Evolutionary conservation across 2,888 invertebrate species (phyloP).

Genomic region (Belgica antarctica): DNA sequence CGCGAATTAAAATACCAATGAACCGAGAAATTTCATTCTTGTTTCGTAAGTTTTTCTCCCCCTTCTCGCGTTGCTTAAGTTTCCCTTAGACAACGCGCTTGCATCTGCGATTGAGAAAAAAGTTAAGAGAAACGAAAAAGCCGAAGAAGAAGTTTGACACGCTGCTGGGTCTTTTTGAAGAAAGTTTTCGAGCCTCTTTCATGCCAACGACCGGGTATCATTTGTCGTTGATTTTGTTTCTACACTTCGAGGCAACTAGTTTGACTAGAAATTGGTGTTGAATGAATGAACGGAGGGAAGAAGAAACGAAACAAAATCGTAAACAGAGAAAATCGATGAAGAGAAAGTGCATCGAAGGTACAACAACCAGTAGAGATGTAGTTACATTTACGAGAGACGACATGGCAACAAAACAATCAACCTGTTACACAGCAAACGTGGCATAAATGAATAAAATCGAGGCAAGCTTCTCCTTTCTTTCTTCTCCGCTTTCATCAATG

Average conservation of each 20-base stretch:
- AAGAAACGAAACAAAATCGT: neutral
- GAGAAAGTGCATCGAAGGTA: constrained; percentile 17
- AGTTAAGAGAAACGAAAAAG: no score
- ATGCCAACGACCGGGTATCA: no score
- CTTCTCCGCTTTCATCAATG: no score
- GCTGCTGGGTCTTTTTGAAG: neutral
- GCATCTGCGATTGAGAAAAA: neutral
- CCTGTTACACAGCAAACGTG: constrained; percentile 11
- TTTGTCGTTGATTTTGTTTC: constrained; percentile 24
- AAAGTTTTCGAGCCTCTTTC: constrained; percentile 2
- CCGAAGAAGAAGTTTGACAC: neutral
- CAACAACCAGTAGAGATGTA: neutral
- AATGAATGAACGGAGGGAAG: neutral
- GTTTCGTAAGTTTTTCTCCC: neutral
- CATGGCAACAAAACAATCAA: constrained; percentile 16
- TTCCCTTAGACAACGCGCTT: neutral
- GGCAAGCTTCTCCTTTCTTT: no score
- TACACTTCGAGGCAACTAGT: neutral
- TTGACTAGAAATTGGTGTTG: constrained; percentile 1
- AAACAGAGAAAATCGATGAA: neutral
- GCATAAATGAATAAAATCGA: neutral
- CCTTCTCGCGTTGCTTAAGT: neutral
- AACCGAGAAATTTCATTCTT: constrained; percentile 8
- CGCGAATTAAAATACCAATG: constrained; percentile 3
- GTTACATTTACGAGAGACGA: constrained; percentile 17